Evolutionary conservation across 2,113 vertebrate genomes (phyloP), one percentile per base, ranked within the genome.

Genomic region (Indicator indicator): DNA sequence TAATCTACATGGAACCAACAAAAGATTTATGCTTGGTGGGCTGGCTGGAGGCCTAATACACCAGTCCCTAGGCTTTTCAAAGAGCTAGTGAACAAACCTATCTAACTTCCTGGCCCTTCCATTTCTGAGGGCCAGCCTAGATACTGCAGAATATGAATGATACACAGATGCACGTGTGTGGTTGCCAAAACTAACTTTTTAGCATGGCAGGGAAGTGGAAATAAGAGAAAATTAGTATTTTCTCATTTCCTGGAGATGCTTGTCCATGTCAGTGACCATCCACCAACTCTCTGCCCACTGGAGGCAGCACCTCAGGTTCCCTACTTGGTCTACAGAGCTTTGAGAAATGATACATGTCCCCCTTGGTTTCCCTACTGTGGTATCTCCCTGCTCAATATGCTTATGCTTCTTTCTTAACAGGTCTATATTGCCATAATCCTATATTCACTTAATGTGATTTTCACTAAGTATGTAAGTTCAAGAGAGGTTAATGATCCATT

Each of bases 401-500:
- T 92, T 69, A 40, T 42, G 54, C 69, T 86, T 83, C 73, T 80
- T 84, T 78, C 75, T 83, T 63, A 82, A 72, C 58, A 79, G 67
- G 60, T 84, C 89, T 91, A 77, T 38, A 38, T 36, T 86, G 85
- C 75, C 76, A 89, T 94, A 77, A 93, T 93, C 77, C 75, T 85
- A 59, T 27, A 88, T 38, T 88, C 90, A 71, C 62, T 94, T 89
- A 91, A 92, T 74, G 72, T 83, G 70, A 77, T 95, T 95, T 94
- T 92, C 81, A 93, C 83, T 86, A 86, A 94, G 94, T 95, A 92
- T 64, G 15, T 33, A 96, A 96, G 93, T 96, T 97, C 96, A 96
- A 87, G 79, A 91, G 89, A 95, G 94, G 94, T 95, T 97, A 97
- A 97, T 75, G 88, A 96, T 88, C 86, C 94, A 96, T 95, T 94